Base-by-base conservation (phyloP, 2,888 invertebrate genomes). In the Megalurothrips usitatus region DNA sequence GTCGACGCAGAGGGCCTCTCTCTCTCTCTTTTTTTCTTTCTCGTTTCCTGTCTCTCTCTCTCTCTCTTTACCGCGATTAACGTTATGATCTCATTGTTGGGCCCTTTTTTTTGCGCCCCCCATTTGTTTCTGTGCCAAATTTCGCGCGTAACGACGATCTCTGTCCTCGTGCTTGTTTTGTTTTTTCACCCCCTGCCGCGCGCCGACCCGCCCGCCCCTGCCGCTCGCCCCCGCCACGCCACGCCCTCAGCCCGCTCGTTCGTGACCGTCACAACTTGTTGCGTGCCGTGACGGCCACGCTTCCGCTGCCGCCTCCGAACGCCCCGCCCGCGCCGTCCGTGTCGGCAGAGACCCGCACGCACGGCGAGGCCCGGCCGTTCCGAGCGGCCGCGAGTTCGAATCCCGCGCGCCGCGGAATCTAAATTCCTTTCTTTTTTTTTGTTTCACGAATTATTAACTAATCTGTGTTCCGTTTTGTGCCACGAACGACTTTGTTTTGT, bases 81-180 rank as follows among this genome's bases (percentile, higher is more conserved):
- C 17, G 8, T 75, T 75, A 26, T 75, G 68, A 75, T 75, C 68
- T 75, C 68, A 75, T 75, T 75, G 68, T 26, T 26, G 68, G 68
- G 58, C 58, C 58, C 52, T 12, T 6, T 17, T 12, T 43, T 58
- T n/a, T 19, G 58, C 6, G 58, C 58, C 58, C 17, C 14, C n/a
- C 17, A n/a, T 58, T 75, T 75, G 68, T 75, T 75, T 26, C 68
- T 75, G 68, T 75, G 68, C 68, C 68, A 75, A 75, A 75, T 75
- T 75, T 75, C 68, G 68, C 68, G 68, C 68, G 68, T 75, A 26
- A 75, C 12, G 68, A 43, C 34, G 34, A 2, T 43, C 6, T 43
- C 34, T 43, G 34, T 43, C 58, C 58, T 58, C 58, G n/a, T 58
- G 58, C 17, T 4, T n/a, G 14, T 19, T n/a, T n/a, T n/a, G 52